Base-by-base conservation (phyloP, 2,797 vertebrate genomes). In the Acrossocheilus wenchowensis region DNA sequence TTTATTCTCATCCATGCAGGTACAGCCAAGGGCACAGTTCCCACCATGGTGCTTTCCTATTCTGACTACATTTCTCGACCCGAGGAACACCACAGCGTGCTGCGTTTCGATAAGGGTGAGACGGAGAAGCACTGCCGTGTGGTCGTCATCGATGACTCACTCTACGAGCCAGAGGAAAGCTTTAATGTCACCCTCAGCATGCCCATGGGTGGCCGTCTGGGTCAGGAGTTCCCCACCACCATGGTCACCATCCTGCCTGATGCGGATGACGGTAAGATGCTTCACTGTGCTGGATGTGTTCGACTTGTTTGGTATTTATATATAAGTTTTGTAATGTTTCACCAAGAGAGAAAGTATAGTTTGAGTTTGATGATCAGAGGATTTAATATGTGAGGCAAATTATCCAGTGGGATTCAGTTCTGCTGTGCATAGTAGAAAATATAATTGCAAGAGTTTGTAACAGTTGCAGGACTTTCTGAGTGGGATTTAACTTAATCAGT, bases 31-130 rank as follows among this genome's bases (percentile, higher is more conserved):
- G 97, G 98, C 89, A 99, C 98, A 0, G 89, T 97, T 88, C 97
- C 97, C 72, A 96, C 95, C 43, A 96, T 94, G 0, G 98, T 99
- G 17, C 95, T 99, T 78, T 99, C 98, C 77, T 99, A 97, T 91
- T 99, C 98, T 0, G 98, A 99, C 94, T 99, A 98, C 94, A 99
- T 99, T 92, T 98, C 98, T 66, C 94, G 97, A 86, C 95, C 97
- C 0, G 98, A 99, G 92, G 97, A 98, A 87, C 97, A 98, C 93
- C 96, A 92, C 94, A 98, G 98, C 26, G 4, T 98, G 52, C 86
- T 99, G 50, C 96, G 96, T 81, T 99, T 99, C 64, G 97, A 98
- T 93, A 97, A 94, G 90, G 97, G 95, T 0, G 97, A 99, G 90
- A 91, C 43, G 1, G 97, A 99, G 93, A 97, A 97, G 87, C 87